These are phyloP conservation scores for Mastomys coucha DNA, from an alignment of 2,113 vertebrate genomes.

Conservation along the genomic window DNA sequence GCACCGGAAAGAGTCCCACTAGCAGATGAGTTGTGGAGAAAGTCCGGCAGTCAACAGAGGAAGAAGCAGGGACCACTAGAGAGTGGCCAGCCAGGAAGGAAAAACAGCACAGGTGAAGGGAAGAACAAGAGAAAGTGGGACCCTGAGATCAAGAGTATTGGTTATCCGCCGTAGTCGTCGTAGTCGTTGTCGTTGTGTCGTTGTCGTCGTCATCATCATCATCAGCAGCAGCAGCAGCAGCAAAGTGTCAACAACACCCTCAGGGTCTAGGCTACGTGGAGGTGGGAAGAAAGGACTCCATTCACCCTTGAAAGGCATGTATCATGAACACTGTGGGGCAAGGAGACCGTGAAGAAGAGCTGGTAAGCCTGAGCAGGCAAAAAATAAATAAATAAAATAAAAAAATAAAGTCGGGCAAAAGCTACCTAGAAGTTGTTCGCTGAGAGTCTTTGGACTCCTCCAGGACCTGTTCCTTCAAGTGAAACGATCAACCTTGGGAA, in stretches of 20 bases:
- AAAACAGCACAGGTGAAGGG: background rate
- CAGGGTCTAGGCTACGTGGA: background rate
- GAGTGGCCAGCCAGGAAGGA: background rate
- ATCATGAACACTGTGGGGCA: background rate
- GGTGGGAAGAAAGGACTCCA: background rate
- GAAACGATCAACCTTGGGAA: constrained; percentile 27
- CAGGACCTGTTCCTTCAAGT: background rate
- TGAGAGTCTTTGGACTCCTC: background rate
- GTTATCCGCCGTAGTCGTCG: background rate
- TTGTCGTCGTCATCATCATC: background rate
- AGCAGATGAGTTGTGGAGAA: background rate
- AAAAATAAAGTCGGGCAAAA: background rate
- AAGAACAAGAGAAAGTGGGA: background rate
- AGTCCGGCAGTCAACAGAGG: background rate
- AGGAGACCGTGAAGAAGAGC: too few species aligned
- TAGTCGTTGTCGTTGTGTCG: too few species aligned
- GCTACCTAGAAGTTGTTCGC: background rate
- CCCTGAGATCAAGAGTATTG: background rate
- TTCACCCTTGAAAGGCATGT: background rate
- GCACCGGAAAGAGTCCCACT: background rate
- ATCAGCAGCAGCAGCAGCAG: background rate
- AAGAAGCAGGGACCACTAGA: background rate
- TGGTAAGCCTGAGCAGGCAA: too few species aligned
- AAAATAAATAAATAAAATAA: too few species aligned
- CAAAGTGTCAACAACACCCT: background rate